Conservation (phyloP, 2,888 invertebrate species). For the Drosophila villosipedis region DNA sequence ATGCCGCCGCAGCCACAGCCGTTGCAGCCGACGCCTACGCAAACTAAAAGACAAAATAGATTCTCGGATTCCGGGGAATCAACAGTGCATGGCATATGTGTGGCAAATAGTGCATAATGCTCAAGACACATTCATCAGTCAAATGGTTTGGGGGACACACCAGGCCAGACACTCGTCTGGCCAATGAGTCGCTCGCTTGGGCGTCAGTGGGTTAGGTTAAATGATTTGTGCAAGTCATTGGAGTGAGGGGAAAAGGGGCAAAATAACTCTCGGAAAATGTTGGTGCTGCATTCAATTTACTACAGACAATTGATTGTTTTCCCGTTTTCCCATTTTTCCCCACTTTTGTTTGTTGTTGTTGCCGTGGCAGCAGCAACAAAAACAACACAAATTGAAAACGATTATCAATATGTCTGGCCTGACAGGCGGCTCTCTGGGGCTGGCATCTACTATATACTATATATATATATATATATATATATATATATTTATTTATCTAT, state of each 20-base stretch:
- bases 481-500: not conserved
- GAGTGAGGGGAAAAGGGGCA: not conserved
- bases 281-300: slow-evolving; percentile 67
- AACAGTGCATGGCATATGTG: slow-evolving; percentile 12
- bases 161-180: slow-evolving; percentile 57
- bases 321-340: slow-evolving; percentile 18
- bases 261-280: slow-evolving; percentile 27
- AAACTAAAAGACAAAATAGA: slow-evolving; percentile 14
- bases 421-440: slow-evolving; percentile 40
- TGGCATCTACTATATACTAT: not conserved
- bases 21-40: slow-evolving; percentile 49
- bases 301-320: slow-evolving; percentile 71
- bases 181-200: slow-evolving; percentile 47
- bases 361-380: slow-evolving; percentile 34
- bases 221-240: slow-evolving; percentile 53
- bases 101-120: slow-evolving; percentile 20
- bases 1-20: not conserved
- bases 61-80: slow-evolving; percentile 26
- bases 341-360: slow-evolving; percentile 6
- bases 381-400: slow-evolving; percentile 74
- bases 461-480: not conserved
- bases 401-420: slow-evolving; percentile 74
- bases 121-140: slow-evolving; percentile 44
- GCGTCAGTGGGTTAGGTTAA: slow-evolving; percentile 51
- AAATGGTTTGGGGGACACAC: slow-evolving; percentile 41